Base-by-base conservation (phyloP, 1,140 invertebrate species). In the Calliopsis andreniformis region DNA sequence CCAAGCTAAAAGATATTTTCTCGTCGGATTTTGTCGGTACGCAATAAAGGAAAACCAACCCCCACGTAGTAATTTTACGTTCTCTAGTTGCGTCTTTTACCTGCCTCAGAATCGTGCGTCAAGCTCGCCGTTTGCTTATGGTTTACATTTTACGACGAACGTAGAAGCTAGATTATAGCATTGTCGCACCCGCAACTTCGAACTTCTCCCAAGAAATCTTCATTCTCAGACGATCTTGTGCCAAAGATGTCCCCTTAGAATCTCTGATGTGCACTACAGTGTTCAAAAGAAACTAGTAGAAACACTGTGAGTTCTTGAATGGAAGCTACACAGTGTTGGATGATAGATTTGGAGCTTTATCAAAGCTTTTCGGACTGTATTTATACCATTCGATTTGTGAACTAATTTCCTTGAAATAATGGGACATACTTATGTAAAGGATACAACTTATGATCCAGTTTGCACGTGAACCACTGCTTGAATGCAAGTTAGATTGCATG, bases 1-100 rank as follows among this genome's bases (percentile, higher is more conserved):
- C 94, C 89, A 95, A 94, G 94, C 93, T 95, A 92, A 95, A 95
- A 94, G 94, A 95, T 94, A 94, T 95, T 93, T 95, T 95, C 93
- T 94, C 94, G 87, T 94, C 94, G 90, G 94, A 95, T 92, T 94
- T 94, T 93, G 94, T 94, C 92, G 93, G 93, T 94, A 93, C 89
- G 92, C 79, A 76, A 85, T 32, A 82, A n/a, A 70, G 59, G 72
- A 75, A 39, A 80, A 81, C 51, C 53, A 79, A 39, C 35, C 73
- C 78, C 77, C 83, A 79, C 30, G 81, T 85, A 88, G 79, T 72
- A 82, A 76, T 76, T 83, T 53, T 87, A 77, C 77, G 78, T 77
- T 68, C 20, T 80, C 80, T 83, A 85, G 79, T 78, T 81, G 76
- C 79, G 70, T 63, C 32, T 78, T 64, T 39, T 78, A 64, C 59